Evolutionary conservation across 2,888 invertebrate species (phyloP), one percentile per base, ranked within the genome.

Genomic region (Venustoraphidia nigricollis): DNA sequence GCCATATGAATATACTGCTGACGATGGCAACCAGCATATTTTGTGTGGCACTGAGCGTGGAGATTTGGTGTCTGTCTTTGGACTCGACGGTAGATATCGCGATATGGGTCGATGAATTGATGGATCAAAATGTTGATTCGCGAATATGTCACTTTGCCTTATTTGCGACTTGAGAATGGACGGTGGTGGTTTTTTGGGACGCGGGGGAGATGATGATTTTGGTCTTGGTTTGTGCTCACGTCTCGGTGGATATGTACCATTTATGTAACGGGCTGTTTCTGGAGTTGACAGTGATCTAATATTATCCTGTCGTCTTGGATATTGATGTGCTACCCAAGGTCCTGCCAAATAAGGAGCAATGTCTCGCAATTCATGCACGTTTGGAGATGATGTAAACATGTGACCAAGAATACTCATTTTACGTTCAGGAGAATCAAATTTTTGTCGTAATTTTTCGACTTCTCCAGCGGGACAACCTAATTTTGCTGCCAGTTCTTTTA

Each of bases 331-430:
- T 37, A 82, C 76, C 88, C 89, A 89, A 8, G 81, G 73, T 2
- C 84, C 87, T 0, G 81, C 77, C 51, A 89, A 65, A 64, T 87
- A 87, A 0, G 85, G 83, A 1, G 85, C 81, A 45, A 88, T 83
- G 57, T 86, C 83, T 9, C 80, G 73, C 2, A 87, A 67, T 58
- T 88, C 86, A 54, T 81, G 76, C 14, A 89, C 72, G 58, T 85
- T 83, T 3, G 89, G 89, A 37, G 83, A 80, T 2, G 88, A 89
- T 1, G 85, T 81, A 59, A 84, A 88, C 74, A 81, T 83, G 56
- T 84, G 81, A 0, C 85, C 85, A 35, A 85, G 65, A 27, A 86
- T 65, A 2, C 85, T 84, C 41, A 74, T 66, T 1, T 60, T 57
- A 6, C 56, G 54, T 6, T 60, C 62, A 59, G 76, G 74, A 10